phyloP scores from a whole-genome alignment of 1,140 invertebrate genomes.

The Apolygus lucorum region DNA sequence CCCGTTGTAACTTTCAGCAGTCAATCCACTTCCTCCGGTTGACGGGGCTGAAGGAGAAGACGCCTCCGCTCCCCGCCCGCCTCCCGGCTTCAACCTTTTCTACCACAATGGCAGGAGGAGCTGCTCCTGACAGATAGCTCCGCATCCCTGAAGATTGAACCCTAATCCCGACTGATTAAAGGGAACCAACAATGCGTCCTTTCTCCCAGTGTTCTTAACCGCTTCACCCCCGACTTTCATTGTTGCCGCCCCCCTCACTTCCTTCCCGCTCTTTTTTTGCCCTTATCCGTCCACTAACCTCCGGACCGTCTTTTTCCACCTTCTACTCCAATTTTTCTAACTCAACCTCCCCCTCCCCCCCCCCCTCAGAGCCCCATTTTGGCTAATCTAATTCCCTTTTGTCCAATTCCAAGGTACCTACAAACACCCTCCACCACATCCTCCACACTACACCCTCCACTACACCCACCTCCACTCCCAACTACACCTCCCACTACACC shows the following conservation, averaged over 20 bases:
- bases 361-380: neutral
- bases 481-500: no score
- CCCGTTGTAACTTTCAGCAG: constrained; percentile 16
- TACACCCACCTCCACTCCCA: no score
- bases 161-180: constrained; percentile 16
- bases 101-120: neutral
- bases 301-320: neutral
- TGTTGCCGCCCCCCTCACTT: neutral
- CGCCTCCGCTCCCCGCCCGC: neutral
- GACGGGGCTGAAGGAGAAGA: neutral
- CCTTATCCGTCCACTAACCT: neutral
- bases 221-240: constrained; percentile 6
- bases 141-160: constrained; percentile 16
- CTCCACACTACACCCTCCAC: no score
- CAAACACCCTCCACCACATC: no score
- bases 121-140: constrained; percentile 12
- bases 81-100: neutral
- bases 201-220: constrained; percentile 15
- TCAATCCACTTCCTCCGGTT: neutral
- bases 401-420: no score
- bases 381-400: neutral
- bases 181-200: constrained; percentile 5
- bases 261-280: constrained; percentile 1
- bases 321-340: neutral
- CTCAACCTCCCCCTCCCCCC: neutral